A percentile compares a stretch with the other conserved stretches of the same genome.
Evolutionary conservation across 2,113 vertebrate species (phyloP).

Genomic region (Vulpes vulpes): DNA sequence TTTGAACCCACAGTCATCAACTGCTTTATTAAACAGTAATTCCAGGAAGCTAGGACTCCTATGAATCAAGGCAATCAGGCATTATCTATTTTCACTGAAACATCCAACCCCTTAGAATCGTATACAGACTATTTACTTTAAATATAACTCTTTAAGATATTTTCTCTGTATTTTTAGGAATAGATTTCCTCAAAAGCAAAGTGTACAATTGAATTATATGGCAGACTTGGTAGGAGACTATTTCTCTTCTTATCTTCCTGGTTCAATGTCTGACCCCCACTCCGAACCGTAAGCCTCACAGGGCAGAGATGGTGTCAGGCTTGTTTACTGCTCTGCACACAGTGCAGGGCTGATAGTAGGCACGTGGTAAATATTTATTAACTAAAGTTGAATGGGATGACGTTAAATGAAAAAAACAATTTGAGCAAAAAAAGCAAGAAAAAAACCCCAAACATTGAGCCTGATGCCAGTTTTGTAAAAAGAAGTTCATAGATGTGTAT

Average conservation of each 20-base stretch:
- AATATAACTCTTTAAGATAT: neutral
- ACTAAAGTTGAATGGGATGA: neutral
- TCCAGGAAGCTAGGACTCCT: neutral
- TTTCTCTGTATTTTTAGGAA: conserved; percentile 51
- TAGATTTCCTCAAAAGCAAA: conserved; percentile 53
- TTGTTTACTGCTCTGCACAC: neutral
- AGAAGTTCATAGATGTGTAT: neutral
- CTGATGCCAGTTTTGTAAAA: neutral
- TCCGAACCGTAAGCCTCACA: neutral
- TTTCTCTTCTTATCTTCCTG: conserved; percentile 33
- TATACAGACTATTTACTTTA: conserved; percentile 4
- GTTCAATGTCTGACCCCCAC: conserved; percentile 17
- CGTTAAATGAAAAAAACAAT: neutral
- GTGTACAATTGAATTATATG: neutral
- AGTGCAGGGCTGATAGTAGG: neutral
- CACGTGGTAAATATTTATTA: conserved; percentile 63
- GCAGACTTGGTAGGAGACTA: neutral
- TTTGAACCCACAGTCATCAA: neutral
- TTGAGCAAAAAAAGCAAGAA: neutral
- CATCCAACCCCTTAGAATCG: neutral
- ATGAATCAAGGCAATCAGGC: neutral
- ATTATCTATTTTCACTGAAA: conserved; percentile 1
- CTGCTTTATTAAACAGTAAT: neutral
- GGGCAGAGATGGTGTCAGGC: neutral
- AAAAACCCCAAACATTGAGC: neutral